A percentile compares a stretch with the other conserved stretches of the same genome.
phyloP scores from a whole-genome alignment of 2,797 vertebrate genomes.

The Vireo griseus region DNA sequence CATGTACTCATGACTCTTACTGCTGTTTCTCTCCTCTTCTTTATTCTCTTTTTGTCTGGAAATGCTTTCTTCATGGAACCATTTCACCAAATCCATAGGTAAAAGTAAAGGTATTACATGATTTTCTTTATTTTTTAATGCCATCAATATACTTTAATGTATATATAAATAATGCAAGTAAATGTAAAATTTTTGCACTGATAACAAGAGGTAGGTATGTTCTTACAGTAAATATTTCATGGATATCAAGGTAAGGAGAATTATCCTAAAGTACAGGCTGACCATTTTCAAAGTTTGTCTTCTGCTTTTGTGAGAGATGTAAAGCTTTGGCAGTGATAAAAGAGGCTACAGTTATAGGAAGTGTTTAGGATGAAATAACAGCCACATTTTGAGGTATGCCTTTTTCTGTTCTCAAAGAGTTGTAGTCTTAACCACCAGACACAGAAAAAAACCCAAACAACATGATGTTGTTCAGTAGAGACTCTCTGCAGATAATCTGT shows the following conservation, averaged over 20 bases:
- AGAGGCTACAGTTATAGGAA: constrained; percentile 16
- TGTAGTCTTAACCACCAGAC: neutral
- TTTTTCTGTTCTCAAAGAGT: constrained; percentile 39
- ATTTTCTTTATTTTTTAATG: constrained; percentile 75
- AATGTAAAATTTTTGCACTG: constrained; percentile 58
- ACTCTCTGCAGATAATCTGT: neutral
- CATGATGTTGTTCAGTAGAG: neutral
- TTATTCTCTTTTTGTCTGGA: constrained; percentile 88
- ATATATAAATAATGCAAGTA: constrained; percentile 59
- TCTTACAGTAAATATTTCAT: constrained; percentile 51
- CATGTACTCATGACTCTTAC: constrained; percentile 85
- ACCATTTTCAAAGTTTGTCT: neutral
- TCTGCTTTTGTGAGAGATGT: neutral
- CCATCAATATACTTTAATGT: constrained; percentile 61
- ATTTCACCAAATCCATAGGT: constrained; percentile 98
- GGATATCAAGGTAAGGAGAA: constrained; percentile 66
- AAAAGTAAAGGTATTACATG: constrained; percentile 96
- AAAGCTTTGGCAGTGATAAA: neutral
- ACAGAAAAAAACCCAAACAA: neutral
- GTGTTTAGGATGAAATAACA: constrained; percentile 39
- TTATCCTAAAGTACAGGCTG: constrained; percentile 1
- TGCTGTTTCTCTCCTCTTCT: constrained; percentile 88
- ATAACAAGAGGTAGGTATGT: constrained; percentile 68
- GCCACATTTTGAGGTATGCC: constrained; percentile 21
- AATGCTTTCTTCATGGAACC: constrained; percentile 97